Percentiles rank a stretch among this genome's conserved stretches.
Evolutionary conservation across 2,888 invertebrate species (phyloP).

Genomic region (Panzeria rudis): DNA sequence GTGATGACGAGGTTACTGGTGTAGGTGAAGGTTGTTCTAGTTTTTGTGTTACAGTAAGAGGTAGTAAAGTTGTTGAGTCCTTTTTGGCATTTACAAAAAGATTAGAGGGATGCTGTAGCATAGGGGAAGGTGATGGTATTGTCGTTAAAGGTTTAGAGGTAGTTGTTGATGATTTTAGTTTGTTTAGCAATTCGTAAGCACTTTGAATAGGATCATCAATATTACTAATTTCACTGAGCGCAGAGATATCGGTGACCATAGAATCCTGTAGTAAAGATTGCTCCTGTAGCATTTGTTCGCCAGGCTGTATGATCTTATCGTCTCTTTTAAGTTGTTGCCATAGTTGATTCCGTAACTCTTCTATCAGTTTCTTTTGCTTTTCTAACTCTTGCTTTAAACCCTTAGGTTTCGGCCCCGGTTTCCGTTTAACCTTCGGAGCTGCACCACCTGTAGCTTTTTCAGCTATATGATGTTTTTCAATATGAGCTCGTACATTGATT

Average conservation of each 20-base stretch:
- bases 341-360: constrained; percentile 74
- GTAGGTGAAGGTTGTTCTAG: constrained; percentile 48
- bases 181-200: constrained; percentile 53
- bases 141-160: constrained; percentile 52
- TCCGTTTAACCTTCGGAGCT: constrained; percentile 64
- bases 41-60: constrained; percentile 58
- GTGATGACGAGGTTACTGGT: constrained; percentile 31
- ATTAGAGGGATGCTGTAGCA: constrained; percentile 1
- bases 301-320: constrained; percentile 57
- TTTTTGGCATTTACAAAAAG: constrained; percentile 46
- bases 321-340: constrained; percentile 67
- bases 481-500: constrained; percentile 79
- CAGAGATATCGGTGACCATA: constrained; percentile 7
- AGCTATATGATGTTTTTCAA: constrained; percentile 79
- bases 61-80: constrained; percentile 45
- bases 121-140: constrained; percentile 55
- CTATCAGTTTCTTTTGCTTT: constrained; percentile 76
- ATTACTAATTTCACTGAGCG: not conserved
- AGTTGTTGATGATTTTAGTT: constrained; percentile 46
- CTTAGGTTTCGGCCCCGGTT: constrained; percentile 73
- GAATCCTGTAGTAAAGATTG: constrained; percentile 42
- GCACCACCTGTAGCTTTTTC: constrained; percentile 18
- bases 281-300: constrained; percentile 18
- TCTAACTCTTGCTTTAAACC: constrained; percentile 76
- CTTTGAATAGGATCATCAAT: constrained; percentile 53